Percentiles rank a stretch among this genome's conserved stretches.
Conservation (phyloP, 30 jellyfish, hydroid and myxozoan species). For the Aurelia sp. region DNA sequence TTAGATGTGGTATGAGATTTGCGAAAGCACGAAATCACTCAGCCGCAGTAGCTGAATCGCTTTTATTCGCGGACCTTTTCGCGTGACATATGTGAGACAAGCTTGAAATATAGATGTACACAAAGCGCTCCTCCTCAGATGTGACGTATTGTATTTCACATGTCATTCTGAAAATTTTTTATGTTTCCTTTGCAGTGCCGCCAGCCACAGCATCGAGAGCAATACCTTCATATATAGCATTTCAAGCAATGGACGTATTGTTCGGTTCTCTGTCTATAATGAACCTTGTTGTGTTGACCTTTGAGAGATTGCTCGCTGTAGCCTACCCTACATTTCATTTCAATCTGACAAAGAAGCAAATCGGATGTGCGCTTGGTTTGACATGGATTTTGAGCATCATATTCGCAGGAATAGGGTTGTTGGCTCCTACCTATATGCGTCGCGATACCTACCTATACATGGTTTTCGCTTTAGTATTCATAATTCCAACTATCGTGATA, state of each 20-base stretch:
- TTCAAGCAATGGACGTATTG: constrained; percentile 69
- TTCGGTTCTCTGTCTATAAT: constrained; percentile 79
- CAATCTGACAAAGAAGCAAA: constrained; percentile 80
- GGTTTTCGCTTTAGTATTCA: constrained; percentile 46
- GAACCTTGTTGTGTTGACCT: constrained; percentile 74
- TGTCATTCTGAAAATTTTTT: neutral
- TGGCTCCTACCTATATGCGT: neutral
- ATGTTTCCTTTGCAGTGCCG: constrained; percentile 42
- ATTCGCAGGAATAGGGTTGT: constrained; percentile 25
- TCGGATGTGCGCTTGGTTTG: constrained; percentile 57
- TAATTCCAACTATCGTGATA: constrained; percentile 72
- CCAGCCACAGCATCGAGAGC: constrained; percentile 6
- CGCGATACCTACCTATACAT: constrained; percentile 14
- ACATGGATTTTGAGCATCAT: constrained; percentile 78
- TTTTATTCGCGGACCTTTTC: no score
- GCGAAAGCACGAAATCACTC: no score
- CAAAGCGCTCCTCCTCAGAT: no score
- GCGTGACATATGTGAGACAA: no score
- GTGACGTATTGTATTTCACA: neutral
- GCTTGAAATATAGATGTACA: no score
- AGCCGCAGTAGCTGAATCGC: no score
- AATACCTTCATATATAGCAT: constrained; percentile 13
- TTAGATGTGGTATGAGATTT: no score
- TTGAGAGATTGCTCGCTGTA: constrained; percentile 86
- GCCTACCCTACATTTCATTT: constrained; percentile 82